Base-by-base conservation (phyloP, 2,888 invertebrate genomes). In the Sturmia bella region DNA sequence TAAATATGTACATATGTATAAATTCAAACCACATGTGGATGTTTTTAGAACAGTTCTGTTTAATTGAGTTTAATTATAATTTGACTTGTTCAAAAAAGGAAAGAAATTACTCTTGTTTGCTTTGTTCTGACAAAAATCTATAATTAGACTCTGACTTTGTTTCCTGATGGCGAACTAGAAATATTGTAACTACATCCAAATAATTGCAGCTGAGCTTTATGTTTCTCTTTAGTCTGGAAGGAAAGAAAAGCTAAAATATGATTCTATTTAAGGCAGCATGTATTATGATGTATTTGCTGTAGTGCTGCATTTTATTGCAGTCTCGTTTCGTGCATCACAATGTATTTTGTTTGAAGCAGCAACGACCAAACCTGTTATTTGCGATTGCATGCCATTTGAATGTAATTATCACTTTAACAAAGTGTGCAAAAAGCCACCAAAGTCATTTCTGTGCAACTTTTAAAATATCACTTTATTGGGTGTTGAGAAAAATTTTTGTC, bases 351-450 rank as follows among this genome's bases (percentile, higher is more conserved):
- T 15, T 68, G 37, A n/a, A 9, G 3, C 3, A 24, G 43, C n/a
- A 32, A 7, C 32, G 32, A 24, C 17, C 32, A 54, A 73, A 75
- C 69, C 48, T 80, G 39, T 70, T 57, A 66, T 75, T 74, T 80
- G 75, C 52, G 37, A 64, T 70, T 69, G 80, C 74, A 80, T 80
- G 80, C 74, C 72, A 78, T 84, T 82, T 83, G 61, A 80, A 82
- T 69, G 80, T 77, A 84, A 83, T 84, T 84, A 84, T 84, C 84
- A 80, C 80, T 82, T 84, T 80, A 80, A 78, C 72, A 82, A 80
- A 80, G 77, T 69, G 24, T 52, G 27, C 64, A 27, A 24, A 66
- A 50, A 41, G 19, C 54, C 54, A 74, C 74, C 24, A 74, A 37
- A 50, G 17, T 17, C 27, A 4, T 61, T 52, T 41, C 39, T 32